Percentiles rank a stretch among this genome's conserved stretches.
Conservation (phyloP, 2,888 invertebrate genomes). For the Agonopterix arenella region DNA sequence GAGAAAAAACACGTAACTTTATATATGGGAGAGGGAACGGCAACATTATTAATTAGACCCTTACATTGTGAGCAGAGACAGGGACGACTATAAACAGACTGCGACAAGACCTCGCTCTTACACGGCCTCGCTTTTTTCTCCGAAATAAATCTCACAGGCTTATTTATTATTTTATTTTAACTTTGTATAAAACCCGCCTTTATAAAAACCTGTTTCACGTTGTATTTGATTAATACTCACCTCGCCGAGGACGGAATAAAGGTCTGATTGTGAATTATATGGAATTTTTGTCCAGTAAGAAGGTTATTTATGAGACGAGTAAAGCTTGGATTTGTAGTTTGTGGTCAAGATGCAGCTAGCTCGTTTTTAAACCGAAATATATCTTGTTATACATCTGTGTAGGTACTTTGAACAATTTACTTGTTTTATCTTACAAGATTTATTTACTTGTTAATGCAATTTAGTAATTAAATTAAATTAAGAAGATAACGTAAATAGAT, state of each 20-base stretch:
- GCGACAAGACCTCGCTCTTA: conserved; percentile 65
- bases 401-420: background rate
- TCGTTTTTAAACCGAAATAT: background rate
- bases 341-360: conserved; percentile 2
- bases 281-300: conserved; percentile 61
- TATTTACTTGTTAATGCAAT: background rate
- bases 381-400: background rate
- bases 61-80: conserved; percentile 55
- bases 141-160: conserved; percentile 70
- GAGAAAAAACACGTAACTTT: conserved; percentile 17
- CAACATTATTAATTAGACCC: conserved; percentile 62
- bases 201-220: conserved; percentile 65
- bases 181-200: conserved; percentile 56
- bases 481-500: conserved; percentile 4
- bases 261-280: conserved; percentile 65
- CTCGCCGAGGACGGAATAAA: conserved; percentile 47
- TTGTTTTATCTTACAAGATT: background rate
- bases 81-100: conserved; percentile 62
- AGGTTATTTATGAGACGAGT: conserved; percentile 55
- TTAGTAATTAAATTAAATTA: conserved; percentile 4
- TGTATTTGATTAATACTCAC: conserved; percentile 63
- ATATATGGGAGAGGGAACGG: conserved; percentile 49
- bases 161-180: conserved; percentile 73
- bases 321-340: background rate
- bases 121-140: conserved; percentile 60